Percentiles rank a stretch among this genome's conserved stretches.
phyloP scores from a whole-genome alignment of 64 coral and sea anemone species.

The Catalaphyllia jardinei region DNA sequence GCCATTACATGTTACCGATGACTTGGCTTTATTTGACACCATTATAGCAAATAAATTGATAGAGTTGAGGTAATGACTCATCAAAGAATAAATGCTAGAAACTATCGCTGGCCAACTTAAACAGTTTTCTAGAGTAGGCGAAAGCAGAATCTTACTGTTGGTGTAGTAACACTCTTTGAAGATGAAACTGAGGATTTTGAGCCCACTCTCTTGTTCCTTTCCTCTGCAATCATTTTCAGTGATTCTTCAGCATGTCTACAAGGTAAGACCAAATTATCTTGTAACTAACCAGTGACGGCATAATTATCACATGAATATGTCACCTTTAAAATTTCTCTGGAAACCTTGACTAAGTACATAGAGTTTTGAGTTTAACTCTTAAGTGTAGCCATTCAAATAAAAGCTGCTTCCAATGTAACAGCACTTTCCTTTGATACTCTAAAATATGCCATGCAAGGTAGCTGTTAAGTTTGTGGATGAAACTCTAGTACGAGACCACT shows the following conservation, averaged over 20 bases:
- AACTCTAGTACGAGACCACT: neutral
- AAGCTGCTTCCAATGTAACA: neutral
- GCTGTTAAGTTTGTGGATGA: neutral
- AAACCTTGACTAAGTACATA: neutral
- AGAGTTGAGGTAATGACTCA: too few relatives aligned
- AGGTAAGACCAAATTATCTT: neutral
- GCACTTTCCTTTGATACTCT: too few relatives aligned
- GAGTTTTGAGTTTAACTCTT: neutral
- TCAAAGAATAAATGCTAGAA: too few relatives aligned
- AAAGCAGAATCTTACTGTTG: constrained; percentile 57
- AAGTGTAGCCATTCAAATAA: neutral
- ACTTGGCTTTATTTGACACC: neutral
- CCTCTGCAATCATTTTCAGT: constrained; percentile 60
- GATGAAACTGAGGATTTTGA: constrained; percentile 3
- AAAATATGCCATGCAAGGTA: neutral
- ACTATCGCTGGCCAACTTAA: neutral
- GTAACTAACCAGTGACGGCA: too few relatives aligned
- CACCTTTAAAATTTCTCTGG: too few relatives aligned
- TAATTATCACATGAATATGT: too few relatives aligned
- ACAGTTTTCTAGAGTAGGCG: too few relatives aligned
- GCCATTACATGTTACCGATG: too few relatives aligned
- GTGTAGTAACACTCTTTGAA: constrained; percentile 52
- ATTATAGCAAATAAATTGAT: too few relatives aligned
- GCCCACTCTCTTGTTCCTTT: constrained; percentile 66
- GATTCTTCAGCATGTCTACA: constrained; percentile 78